These are phyloP conservation scores for Biston betularia DNA, from an alignment of 2,888 invertebrate genomes.

Conservation along the genomic window DNA sequence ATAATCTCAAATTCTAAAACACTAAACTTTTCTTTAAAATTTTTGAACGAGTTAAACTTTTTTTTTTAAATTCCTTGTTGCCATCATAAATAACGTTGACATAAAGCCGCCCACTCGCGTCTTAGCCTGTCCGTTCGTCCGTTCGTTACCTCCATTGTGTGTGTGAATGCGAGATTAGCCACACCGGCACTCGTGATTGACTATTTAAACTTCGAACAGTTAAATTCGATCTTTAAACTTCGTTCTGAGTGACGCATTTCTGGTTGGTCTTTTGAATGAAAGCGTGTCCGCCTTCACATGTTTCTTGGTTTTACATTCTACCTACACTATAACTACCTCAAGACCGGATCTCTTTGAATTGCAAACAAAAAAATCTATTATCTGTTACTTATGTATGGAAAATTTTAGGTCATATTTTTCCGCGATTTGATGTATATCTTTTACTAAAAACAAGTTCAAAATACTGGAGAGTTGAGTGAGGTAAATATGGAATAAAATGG, in stretches of 20 bases:
- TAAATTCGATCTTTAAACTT: slow-evolving; percentile 41
- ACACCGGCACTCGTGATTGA: slow-evolving; percentile 82
- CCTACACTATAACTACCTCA: slow-evolving; percentile 12
- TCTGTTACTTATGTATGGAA: not conserved
- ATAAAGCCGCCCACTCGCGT: slow-evolving; percentile 83
- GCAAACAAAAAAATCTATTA: slow-evolving; percentile 2
- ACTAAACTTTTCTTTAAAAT: slow-evolving; percentile 9
- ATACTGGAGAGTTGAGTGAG: too few relatives aligned
- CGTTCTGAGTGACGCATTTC: slow-evolving; percentile 70
- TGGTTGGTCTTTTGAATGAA: slow-evolving; percentile 43
- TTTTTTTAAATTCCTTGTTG: slow-evolving; percentile 50
- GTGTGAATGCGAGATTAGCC: slow-evolving; percentile 82
- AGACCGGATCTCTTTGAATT: not conserved
- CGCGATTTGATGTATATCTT: too few relatives aligned
- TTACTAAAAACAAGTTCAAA: too few relatives aligned
- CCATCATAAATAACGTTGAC: slow-evolving; percentile 84
- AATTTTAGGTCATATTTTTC: not conserved
- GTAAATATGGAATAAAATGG: too few relatives aligned
- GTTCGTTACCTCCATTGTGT: slow-evolving; percentile 85
- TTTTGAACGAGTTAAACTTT: slow-evolving; percentile 38
- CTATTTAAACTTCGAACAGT: slow-evolving; percentile 78
- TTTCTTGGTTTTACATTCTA: slow-evolving; percentile 26
- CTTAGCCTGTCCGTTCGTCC: slow-evolving; percentile 83
- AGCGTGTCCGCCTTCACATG: slow-evolving; percentile 29
- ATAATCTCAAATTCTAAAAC: not conserved